Evolutionary conservation across 2,797 vertebrate species (phyloP).

Genomic region (Chelmon rostratus): DNA sequence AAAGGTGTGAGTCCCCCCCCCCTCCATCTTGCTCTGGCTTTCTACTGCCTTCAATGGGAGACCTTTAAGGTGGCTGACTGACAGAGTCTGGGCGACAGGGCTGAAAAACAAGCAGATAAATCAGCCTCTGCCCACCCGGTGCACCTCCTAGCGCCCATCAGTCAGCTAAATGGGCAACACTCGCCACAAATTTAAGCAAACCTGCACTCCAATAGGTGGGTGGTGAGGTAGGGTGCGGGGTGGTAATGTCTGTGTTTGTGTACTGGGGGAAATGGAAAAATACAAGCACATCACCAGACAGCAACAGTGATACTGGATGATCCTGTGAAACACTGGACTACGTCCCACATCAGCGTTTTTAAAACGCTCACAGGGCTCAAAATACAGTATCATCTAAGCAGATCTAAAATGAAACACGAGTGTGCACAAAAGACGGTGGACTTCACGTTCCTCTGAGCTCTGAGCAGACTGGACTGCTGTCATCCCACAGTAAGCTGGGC

Average conservation of each 20-base stretch:
- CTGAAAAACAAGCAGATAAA: constrained; percentile 81
- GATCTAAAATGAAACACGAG: constrained; percentile 17
- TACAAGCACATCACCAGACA: neutral
- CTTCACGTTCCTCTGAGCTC: neutral
- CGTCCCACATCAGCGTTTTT: neutral
- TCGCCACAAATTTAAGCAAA: constrained; percentile 66
- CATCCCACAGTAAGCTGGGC: constrained; percentile 13
- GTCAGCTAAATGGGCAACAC: constrained; percentile 72
- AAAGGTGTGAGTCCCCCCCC: constrained; percentile 34
- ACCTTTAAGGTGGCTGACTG: constrained; percentile 68
- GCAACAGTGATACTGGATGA: neutral
- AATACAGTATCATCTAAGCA: neutral
- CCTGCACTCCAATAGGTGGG: constrained; percentile 34
- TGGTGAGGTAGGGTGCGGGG: constrained; percentile 18
- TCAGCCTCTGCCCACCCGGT: constrained; percentile 60
- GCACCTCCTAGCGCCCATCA: constrained; percentile 65
- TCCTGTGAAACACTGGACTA: neutral
- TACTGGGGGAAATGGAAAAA: constrained; percentile 19
- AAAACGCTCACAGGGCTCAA: neutral
- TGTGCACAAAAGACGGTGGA: neutral
- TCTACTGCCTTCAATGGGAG: constrained; percentile 39
- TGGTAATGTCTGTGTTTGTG: constrained; percentile 27
- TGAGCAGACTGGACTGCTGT: constrained; percentile 13
- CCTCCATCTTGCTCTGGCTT: constrained; percentile 21
- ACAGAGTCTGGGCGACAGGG: constrained; percentile 61